These are phyloP conservation scores for Cantharis rustica DNA, from an alignment of 2,888 invertebrate genomes.

Conservation along the genomic window DNA sequence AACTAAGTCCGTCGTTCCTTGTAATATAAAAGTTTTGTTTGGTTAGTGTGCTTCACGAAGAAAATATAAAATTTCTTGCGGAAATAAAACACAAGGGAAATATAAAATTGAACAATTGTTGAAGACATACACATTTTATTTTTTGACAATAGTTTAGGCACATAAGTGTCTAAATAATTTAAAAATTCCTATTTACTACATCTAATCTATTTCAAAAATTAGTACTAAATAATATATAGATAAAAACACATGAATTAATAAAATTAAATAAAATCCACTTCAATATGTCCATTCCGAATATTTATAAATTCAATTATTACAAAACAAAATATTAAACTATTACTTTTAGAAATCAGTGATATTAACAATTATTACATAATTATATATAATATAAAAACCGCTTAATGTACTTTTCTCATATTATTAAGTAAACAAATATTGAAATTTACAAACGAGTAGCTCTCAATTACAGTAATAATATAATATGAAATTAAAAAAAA, in stretches of 20 bases:
- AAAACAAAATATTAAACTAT: background rate
- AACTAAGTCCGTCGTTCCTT: background rate
- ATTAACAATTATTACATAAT: background rate
- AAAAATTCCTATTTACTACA: background rate
- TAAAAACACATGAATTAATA: background rate
- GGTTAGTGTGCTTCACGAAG: background rate
- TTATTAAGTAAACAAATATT: background rate
- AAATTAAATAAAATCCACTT: background rate
- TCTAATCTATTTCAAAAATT: background rate
- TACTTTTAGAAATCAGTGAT: background rate
- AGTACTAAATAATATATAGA: background rate
- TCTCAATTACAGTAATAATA: background rate
- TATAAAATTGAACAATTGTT: background rate
- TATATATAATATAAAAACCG: background rate
- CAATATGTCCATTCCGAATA: background rate
- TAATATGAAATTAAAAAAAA: background rate
- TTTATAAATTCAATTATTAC: background rate
- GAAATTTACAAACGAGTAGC: background rate
- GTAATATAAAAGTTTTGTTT: background rate
- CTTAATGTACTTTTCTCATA: background rate
- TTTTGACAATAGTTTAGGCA: slow-evolving; percentile 3
- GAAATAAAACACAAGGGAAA: background rate
- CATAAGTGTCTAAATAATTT: slow-evolving; percentile 7
- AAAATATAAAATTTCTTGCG: background rate
- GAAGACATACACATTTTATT: background rate